Base-by-base conservation (phyloP, 1,140 invertebrate species). In the Dendrolimus kikuchii region DNA sequence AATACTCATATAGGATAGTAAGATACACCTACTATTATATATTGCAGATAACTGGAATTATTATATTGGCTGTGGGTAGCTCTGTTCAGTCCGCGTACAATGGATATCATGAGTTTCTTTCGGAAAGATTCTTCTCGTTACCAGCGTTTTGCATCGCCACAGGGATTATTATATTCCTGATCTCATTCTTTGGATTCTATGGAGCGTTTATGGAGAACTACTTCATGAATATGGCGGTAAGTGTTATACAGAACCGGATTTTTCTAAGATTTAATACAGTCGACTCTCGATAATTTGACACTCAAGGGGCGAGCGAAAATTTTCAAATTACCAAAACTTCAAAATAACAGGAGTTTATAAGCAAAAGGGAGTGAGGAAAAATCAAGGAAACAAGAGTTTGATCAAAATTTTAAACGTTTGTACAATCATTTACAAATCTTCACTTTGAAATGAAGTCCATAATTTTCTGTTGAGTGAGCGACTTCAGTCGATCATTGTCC, bases 181-280 rank as follows among this genome's bases (percentile, higher is more conserved):
- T 96, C 41, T 91, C 95, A 0, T 95, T 95, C 82, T 93, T 95
- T 60, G 95, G 95, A 62, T 97, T 95, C 81, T 96, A 94, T 80
- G 95, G 95, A 38, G 95, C 95, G 1, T 88, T 93, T 40, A 92
- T 91, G 71, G 94, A 96, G 77, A 95, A 92, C 74, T 92, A 94
- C 64, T 94, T 93, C 72, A 92, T 96, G 90, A 90, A 94, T 38
- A 87, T 95, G 42, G 93, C 92, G 68, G 93, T 94, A 89, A 82
- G 81, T 79, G 4, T 38, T n/a, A 37, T 46, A 45, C 58, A 23
- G 23, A 23, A 23, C 23, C 23, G 23, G 23, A 23, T 23, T 23
- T 23, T 23, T 23, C 1, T 23, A 23, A 23, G 23, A 23, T 23
- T 23, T 23, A 23, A 23, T 23, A 23, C 23, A 23, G 23, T 23